Percentiles rank a stretch among this genome's conserved stretches.
These are phyloP conservation scores for Sebastes itinus DNA, from an alignment of 2,797 vertebrate genomes.

Conservation along the genomic window DNA sequence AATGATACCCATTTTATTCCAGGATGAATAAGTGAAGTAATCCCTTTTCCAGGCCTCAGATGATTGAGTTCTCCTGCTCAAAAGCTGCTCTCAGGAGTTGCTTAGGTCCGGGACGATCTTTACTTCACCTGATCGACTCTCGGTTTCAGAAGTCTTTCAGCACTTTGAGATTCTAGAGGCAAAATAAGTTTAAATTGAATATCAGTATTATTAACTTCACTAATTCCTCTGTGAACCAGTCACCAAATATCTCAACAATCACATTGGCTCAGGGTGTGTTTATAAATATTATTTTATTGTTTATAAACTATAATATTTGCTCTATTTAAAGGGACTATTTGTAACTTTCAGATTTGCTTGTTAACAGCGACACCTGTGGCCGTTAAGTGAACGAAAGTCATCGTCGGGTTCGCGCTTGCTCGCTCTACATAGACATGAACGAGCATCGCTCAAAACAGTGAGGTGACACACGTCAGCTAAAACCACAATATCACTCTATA, in stretches of 20 bases:
- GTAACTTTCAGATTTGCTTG: no score
- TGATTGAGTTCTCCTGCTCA: conserved; percentile 25
- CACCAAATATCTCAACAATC: background rate
- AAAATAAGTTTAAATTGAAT: background rate
- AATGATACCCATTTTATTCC: conserved; percentile 60
- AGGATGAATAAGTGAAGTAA: conserved; percentile 61
- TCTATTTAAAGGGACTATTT: background rate
- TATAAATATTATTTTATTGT: background rate
- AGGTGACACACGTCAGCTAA: no score
- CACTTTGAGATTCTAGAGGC: background rate
- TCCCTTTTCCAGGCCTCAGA: conserved; percentile 43
- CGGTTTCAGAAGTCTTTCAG: conserved; percentile 22
- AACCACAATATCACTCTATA: no score
- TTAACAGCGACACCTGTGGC: no score
- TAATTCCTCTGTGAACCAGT: background rate
- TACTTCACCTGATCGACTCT: conserved; percentile 4
- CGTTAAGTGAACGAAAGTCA: no score
- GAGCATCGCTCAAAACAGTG: no score
- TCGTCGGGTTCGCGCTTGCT: no score
- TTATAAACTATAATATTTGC: background rate
- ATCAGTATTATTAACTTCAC: background rate
- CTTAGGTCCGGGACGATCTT: conserved; percentile 15
- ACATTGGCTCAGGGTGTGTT: background rate
- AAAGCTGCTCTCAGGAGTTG: conserved; percentile 24
- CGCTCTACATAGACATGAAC: no score